Conservation (phyloP, 1,140 invertebrate species). For the Leptestheria dahalacensis region DNA sequence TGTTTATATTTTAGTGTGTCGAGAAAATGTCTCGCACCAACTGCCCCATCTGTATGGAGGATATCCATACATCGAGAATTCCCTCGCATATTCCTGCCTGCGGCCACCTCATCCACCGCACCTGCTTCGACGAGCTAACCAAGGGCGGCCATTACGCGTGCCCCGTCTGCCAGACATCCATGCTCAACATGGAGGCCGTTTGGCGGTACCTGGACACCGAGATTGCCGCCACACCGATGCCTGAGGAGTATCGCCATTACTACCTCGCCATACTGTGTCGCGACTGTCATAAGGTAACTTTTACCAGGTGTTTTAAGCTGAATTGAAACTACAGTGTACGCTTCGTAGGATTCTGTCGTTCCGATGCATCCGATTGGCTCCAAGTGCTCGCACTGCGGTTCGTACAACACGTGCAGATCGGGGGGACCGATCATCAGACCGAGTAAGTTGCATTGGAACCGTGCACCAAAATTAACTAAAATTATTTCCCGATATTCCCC, state of each 20-base stretch:
- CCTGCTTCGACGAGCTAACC: slow-evolving; percentile 61
- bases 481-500: no score
- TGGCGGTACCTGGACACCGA: slow-evolving; percentile 69
- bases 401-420: slow-evolving; percentile 63
- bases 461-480: no score
- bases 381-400: slow-evolving; percentile 66
- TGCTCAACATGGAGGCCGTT: slow-evolving; percentile 60
- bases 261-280: slow-evolving; percentile 66
- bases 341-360: slow-evolving; percentile 50
- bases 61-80: slow-evolving; percentile 74
- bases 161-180: slow-evolving; percentile 67
- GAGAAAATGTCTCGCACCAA: slow-evolving; percentile 70
- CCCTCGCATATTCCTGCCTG: slow-evolving; percentile 72
- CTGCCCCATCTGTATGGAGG: slow-evolving; percentile 72
- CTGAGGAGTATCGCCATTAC: slow-evolving; percentile 57
- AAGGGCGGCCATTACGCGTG: slow-evolving; percentile 66
- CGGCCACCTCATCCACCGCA: slow-evolving; percentile 64
- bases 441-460: background rate
- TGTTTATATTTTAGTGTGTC: slow-evolving; percentile 46
- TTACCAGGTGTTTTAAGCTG: no score
- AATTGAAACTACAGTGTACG: background rate
- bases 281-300: slow-evolving; percentile 70
- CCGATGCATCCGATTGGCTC: slow-evolving; percentile 70
- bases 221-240: slow-evolving; percentile 61
- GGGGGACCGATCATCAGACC: slow-evolving; percentile 6